phyloP scores from a whole-genome alignment of 2,888 invertebrate species.

The Acronicta aceris region DNA sequence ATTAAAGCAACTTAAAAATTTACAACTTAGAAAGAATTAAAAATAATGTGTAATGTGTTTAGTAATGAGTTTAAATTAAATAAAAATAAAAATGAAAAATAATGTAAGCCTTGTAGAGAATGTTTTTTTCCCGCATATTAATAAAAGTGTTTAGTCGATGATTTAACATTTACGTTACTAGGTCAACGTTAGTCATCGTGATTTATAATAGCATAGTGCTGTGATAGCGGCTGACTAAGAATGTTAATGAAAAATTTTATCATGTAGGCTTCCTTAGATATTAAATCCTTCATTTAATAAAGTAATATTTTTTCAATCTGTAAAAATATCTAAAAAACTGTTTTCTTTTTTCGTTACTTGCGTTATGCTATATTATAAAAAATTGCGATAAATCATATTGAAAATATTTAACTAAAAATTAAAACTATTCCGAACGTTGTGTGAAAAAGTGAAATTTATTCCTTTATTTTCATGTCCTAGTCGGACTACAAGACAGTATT shows the following conservation, averaged over 20 bases:
- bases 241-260: constrained; percentile 6
- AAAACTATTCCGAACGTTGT: too few relatives aligned
- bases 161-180: constrained; percentile 1
- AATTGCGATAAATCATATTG: too few relatives aligned
- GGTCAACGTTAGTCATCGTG: constrained; percentile 23
- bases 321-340: background rate
- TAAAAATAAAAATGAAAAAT: background rate
- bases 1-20: too few relatives aligned
- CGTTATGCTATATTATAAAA: too few relatives aligned
- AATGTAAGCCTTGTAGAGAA: background rate
- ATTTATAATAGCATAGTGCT: background rate
- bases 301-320: background rate
- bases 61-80: background rate
- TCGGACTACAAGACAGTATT: too few relatives aligned
- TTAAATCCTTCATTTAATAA: too few relatives aligned
- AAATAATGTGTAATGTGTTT: background rate
- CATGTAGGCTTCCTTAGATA: too few relatives aligned
- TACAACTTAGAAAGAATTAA: background rate
- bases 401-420: too few relatives aligned
- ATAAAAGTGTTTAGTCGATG: constrained; percentile 1
- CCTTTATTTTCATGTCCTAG: too few relatives aligned
- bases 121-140: background rate
- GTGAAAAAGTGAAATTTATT: too few relatives aligned
- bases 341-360: too few relatives aligned
- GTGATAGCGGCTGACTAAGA: constrained; percentile 1